Conservation (phyloP, 2,797 vertebrate species). For the Xenentodon cancila region DNA sequence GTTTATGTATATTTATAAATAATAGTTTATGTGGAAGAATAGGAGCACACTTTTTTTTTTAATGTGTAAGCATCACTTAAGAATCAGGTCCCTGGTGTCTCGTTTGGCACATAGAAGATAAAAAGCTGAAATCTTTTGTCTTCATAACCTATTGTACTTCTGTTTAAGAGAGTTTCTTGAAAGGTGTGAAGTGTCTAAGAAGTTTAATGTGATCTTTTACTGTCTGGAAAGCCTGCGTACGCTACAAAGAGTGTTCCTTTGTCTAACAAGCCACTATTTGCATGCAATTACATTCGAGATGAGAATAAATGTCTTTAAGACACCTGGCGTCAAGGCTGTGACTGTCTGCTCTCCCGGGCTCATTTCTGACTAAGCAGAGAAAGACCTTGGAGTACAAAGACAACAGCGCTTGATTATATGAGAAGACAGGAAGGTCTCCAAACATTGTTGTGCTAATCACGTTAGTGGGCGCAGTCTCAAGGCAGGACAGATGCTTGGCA, state of each 20-base stretch:
- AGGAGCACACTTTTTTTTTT: background rate
- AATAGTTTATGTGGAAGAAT: background rate
- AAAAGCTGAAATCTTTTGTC: slow-evolving; percentile 6
- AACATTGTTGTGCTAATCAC: slow-evolving; percentile 77
- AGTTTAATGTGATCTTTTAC: slow-evolving; percentile 6
- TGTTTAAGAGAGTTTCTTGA: slow-evolving; percentile 1
- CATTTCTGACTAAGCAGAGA: slow-evolving; percentile 63
- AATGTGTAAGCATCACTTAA: too few species aligned
- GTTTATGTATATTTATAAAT: background rate
- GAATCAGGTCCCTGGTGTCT: slow-evolving; percentile 13
- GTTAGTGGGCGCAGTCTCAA: slow-evolving; percentile 71
- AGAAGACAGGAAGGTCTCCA: slow-evolving; percentile 74
- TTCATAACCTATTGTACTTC: slow-evolving; percentile 4
- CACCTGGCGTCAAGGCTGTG: slow-evolving; percentile 63
- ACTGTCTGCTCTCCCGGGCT: slow-evolving; percentile 62
- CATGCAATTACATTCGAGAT: slow-evolving; percentile 48
- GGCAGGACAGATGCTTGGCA: slow-evolving; percentile 74
- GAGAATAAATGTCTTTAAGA: slow-evolving; percentile 63
- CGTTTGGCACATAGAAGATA: slow-evolving; percentile 6
- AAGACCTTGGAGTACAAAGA: slow-evolving; percentile 76
- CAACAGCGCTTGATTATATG: slow-evolving; percentile 72
- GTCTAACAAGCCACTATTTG: slow-evolving; percentile 47
- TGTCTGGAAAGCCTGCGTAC: slow-evolving; percentile 20
- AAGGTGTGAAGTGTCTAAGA: slow-evolving; percentile 8
- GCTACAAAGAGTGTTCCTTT: slow-evolving; percentile 26